These are phyloP conservation scores for Cyclopterus lumpus DNA, from an alignment of 2,797 vertebrate species.

Conservation along the genomic window DNA sequence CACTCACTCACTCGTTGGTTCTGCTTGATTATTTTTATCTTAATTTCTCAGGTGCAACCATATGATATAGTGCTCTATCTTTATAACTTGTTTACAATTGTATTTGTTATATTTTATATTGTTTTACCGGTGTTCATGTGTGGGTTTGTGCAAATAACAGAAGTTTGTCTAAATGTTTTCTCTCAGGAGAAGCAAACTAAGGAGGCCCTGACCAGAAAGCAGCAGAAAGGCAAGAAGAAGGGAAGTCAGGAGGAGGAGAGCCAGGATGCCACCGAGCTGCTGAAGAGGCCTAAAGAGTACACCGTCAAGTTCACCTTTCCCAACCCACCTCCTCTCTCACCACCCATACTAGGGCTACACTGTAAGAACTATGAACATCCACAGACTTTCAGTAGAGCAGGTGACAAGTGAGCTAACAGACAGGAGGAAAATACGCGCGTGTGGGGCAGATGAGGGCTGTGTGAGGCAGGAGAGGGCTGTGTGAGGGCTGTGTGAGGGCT, in stretches of 20 bases:
- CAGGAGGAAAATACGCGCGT: too few species aligned
- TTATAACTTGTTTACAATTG: too few species aligned
- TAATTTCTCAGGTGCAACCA: too few species aligned
- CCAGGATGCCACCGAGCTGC: constrained; percentile 86
- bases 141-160: not conserved
- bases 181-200: constrained; percentile 93
- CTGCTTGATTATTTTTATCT: too few species aligned
- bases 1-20: too few species aligned
- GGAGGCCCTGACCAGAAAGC: constrained; percentile 90
- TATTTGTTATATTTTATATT: too few species aligned
- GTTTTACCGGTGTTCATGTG: too few species aligned
- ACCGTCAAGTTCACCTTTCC: constrained; percentile 96
- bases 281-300: constrained; percentile 92
- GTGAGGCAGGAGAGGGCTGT: too few species aligned
- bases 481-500: too few species aligned
- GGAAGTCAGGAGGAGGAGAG: constrained; percentile 88
- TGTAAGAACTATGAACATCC: constrained; percentile 75
- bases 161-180: not conserved
- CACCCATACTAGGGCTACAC: constrained; percentile 91
- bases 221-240: constrained; percentile 91
- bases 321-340: constrained; percentile 90
- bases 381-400: not conserved
- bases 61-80: too few species aligned
- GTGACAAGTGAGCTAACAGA: not conserved
- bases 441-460: too few species aligned